Conservation (phyloP, 2,888 invertebrate species). For the Pyralis farinalis region DNA sequence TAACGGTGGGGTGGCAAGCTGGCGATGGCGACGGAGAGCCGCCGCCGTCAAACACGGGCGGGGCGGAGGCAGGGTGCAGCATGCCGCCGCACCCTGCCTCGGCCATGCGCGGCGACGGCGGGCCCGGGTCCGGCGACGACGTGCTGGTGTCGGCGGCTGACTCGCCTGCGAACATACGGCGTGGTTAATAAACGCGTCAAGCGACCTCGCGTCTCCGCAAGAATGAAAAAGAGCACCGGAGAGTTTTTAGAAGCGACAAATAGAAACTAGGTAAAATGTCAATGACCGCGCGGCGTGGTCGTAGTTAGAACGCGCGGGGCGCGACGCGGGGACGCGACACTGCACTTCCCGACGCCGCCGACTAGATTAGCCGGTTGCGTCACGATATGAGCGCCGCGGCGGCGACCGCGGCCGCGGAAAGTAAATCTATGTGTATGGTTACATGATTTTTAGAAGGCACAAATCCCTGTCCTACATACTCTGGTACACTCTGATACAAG, state of each 20-base stretch:
- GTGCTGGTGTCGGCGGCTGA: slow-evolving; percentile 96
- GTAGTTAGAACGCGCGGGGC: slow-evolving; percentile 65
- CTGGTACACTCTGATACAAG: background rate
- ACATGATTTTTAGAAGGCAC: background rate
- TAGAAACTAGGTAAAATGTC: slow-evolving; percentile 81
- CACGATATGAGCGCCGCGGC: slow-evolving; percentile 58
- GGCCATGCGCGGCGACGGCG: slow-evolving; percentile 91
- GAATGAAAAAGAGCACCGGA: slow-evolving; percentile 60
- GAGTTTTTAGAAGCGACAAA: slow-evolving; percentile 66
- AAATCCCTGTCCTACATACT: background rate
- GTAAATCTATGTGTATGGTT: slow-evolving; percentile 39
- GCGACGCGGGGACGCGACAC: slow-evolving; percentile 77
- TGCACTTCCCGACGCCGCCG: slow-evolving; percentile 80
- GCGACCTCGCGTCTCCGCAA: slow-evolving; percentile 33
- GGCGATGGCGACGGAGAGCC: slow-evolving; percentile 66
- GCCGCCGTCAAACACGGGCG: slow-evolving; percentile 75
- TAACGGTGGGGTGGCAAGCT: slow-evolving; percentile 75
- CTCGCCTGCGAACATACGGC: slow-evolving; percentile 84
- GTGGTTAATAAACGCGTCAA: slow-evolving; percentile 48
- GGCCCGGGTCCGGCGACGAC: slow-evolving; percentile 94
- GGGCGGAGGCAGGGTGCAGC: slow-evolving; percentile 67
- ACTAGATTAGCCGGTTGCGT: slow-evolving; percentile 80
- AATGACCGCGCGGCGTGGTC: slow-evolving; percentile 73
- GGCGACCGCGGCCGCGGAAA: slow-evolving; percentile 45
- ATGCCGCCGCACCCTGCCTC: slow-evolving; percentile 83